Evolutionary conservation across 2,888 invertebrate species (phyloP).

Genomic region (Scelioninae gen. 1): DNA sequence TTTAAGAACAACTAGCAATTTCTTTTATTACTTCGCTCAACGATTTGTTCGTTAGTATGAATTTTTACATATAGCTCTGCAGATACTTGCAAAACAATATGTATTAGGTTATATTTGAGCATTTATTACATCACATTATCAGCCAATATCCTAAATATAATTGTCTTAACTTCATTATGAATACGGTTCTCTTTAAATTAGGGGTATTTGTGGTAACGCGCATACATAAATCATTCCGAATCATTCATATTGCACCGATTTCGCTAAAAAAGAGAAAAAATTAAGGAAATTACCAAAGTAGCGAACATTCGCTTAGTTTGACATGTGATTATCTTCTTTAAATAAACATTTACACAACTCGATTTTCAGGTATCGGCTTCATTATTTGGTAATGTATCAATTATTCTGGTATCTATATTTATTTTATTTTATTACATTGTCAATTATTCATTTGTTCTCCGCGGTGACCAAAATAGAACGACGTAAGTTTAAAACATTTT

Average conservation of each 20-base stretch:
- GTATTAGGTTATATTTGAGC: constrained; percentile 45
- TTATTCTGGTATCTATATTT: constrained; percentile 64
- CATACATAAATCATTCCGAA: constrained; percentile 55
- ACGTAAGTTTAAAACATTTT: constrained; percentile 2
- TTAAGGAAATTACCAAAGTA: constrained; percentile 55
- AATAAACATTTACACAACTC: constrained; percentile 58
- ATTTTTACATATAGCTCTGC: constrained; percentile 52
- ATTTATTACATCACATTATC: constrained; percentile 50
- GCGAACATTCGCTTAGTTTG: constrained; percentile 61
- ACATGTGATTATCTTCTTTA: constrained; percentile 61
- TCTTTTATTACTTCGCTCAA: constrained; percentile 72
- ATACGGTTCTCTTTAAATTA: constrained; percentile 28
- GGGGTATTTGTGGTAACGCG: constrained; percentile 51
- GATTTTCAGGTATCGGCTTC: constrained; percentile 37
- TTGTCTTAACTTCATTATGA: constrained; percentile 64
- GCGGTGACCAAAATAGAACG: constrained; percentile 39
- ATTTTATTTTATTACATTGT: constrained; percentile 65
- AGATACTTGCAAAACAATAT: constrained; percentile 32
- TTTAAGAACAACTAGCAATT: constrained; percentile 66
- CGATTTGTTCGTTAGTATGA: constrained; percentile 74
- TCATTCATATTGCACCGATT: constrained; percentile 63
- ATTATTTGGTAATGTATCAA: constrained; percentile 43
- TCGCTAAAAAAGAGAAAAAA: constrained; percentile 65
- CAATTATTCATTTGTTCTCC: constrained; percentile 50
- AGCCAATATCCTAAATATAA: constrained; percentile 65